Conservation (phyloP, 2,113 vertebrate species). For the Balaeniceps rex region DNA sequence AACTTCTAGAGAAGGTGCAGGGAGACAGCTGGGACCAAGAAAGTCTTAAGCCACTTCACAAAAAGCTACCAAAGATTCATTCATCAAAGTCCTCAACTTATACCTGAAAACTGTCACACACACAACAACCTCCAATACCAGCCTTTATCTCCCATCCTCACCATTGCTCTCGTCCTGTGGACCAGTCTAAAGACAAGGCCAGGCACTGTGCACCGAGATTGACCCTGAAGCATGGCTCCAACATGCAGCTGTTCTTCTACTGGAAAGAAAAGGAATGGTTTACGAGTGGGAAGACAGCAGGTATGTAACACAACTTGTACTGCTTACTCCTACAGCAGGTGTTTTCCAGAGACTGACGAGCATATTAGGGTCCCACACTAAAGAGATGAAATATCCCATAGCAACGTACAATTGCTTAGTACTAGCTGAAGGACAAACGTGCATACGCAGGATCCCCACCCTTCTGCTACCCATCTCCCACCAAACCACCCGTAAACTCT, state of each 20-base stretch:
- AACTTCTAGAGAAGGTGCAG: background rate
- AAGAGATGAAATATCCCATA: background rate
- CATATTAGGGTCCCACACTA: background rate
- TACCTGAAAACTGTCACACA: background rate
- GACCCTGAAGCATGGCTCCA: conserved; percentile 72
- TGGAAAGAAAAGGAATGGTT: conserved; percentile 54
- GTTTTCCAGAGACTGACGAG: background rate
- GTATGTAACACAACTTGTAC: rapidly evolving
- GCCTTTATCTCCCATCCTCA: conserved; percentile 31
- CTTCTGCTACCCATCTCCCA: background rate
- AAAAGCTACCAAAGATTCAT: background rate
- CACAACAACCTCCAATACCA: background rate
- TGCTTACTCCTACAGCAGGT: background rate
- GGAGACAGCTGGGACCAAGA: background rate
- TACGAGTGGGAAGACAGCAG: background rate
- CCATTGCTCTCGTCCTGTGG: conserved; percentile 83
- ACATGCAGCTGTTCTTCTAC: conserved; percentile 76
- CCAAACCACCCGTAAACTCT: background rate
- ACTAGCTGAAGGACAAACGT: background rate
- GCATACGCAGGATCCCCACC: background rate
- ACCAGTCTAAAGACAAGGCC: conserved; percentile 94
- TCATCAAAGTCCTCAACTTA: background rate
- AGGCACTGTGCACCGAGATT: conserved; percentile 77
- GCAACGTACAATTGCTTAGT: rapidly evolving
- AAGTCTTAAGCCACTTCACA: background rate